Conservation (phyloP, 2,888 invertebrate species). For the Crepidodera aurea region DNA sequence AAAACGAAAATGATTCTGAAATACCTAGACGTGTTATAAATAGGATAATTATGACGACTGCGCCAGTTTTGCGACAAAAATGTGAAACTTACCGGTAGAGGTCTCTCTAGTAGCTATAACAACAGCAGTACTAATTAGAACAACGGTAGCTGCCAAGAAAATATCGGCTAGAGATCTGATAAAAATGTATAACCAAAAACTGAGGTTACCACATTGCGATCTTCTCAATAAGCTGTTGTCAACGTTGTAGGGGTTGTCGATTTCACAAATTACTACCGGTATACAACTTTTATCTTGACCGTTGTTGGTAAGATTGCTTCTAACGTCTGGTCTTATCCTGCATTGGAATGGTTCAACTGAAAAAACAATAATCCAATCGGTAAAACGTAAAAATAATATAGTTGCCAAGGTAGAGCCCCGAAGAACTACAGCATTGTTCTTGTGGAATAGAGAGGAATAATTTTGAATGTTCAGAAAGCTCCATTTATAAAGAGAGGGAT, state of each 20-base stretch:
- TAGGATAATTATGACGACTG: no score
- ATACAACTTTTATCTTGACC: slow-evolving; percentile 62
- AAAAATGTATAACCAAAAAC: slow-evolving; percentile 75
- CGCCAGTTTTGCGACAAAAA: no score
- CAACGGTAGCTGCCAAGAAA: slow-evolving; percentile 76
- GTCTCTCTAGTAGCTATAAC: slow-evolving; percentile 86
- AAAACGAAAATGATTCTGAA: no score
- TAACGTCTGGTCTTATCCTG: slow-evolving; percentile 66
- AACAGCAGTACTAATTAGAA: slow-evolving; percentile 76
- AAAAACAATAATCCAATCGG: no score
- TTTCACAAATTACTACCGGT: slow-evolving; percentile 75
- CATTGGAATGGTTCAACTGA: slow-evolving; percentile 67
- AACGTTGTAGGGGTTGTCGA: slow-evolving; percentile 75
- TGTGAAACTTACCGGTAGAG: slow-evolving; percentile 64
- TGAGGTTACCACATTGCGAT: slow-evolving; percentile 74
- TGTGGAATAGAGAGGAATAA: no score
- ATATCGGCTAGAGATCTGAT: slow-evolving; percentile 78
- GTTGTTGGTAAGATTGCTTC: slow-evolving; percentile 53
- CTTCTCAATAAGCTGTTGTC: slow-evolving; percentile 72
- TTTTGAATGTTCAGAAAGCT: no score
- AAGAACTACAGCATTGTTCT: no score
- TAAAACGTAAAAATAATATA: no score
- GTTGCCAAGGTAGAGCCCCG: no score
- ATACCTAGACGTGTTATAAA: no score
- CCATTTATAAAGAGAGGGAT: no score